These are phyloP conservation scores for Leucoptera coffeella DNA, from an alignment of 2,888 invertebrate species.

Conservation along the genomic window DNA sequence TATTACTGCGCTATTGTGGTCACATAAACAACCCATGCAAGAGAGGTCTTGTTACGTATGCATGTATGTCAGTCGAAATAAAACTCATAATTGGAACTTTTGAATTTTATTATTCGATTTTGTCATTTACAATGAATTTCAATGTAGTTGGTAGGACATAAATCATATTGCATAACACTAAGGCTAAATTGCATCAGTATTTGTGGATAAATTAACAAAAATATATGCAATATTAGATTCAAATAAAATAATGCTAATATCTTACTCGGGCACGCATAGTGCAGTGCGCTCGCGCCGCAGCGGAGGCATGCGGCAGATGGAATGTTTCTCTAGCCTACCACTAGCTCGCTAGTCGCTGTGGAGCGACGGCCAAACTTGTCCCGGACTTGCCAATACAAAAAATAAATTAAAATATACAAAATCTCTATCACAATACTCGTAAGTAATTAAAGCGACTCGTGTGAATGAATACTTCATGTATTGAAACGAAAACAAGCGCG, in stretches of 20 bases:
- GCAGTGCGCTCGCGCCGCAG: conserved; percentile 3
- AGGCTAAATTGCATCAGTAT: conserved; percentile 52
- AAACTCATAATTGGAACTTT: conserved; percentile 41
- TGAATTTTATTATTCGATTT: conserved; percentile 54
- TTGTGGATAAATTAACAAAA: conserved; percentile 49
- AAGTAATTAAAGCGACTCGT: conserved; percentile 54
- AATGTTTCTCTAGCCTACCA: conserved; percentile 16
- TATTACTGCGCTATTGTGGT: no score
- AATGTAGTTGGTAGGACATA: conserved; percentile 53
- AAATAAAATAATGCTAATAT: conserved; percentile 52
- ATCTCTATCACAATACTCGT: conserved; percentile 55
- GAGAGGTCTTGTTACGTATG: no score
- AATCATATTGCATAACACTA: conserved; percentile 54
- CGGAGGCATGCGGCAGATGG: conserved; percentile 16
- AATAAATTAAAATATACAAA: conserved; percentile 55
- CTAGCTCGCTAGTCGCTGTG: conserved; percentile 22
- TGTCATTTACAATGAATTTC: conserved; percentile 55
- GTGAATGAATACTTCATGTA: conserved; percentile 47
- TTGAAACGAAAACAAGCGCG: conserved; percentile 39
- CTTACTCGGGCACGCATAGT: conserved; percentile 47
- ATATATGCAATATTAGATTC: conserved; percentile 51
- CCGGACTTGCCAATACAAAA: conserved; percentile 48
- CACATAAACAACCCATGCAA: conserved; percentile 1
- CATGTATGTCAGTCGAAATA: no score
- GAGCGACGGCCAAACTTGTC: conserved; percentile 35